These are phyloP conservation scores for Paramuricea clavata DNA, from an alignment of 92 coral and sea anemone genomes.

Conservation along the genomic window DNA sequence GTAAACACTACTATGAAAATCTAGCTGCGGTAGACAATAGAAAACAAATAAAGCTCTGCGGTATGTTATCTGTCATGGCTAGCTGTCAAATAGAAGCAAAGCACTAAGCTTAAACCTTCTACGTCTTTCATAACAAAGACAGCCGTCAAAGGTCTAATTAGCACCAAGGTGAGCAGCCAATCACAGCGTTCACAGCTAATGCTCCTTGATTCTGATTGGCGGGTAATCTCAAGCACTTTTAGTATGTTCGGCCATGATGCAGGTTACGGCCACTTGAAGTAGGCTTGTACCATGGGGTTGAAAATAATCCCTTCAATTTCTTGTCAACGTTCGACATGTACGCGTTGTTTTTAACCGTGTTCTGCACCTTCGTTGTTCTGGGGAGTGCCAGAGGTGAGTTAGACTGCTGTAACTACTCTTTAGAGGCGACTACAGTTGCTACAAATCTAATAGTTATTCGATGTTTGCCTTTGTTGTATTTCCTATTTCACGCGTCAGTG, in stretches of 20 bases:
- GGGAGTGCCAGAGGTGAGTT: slow-evolving; percentile 45
- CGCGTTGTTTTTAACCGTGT: slow-evolving; percentile 29
- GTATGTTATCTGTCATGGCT: slow-evolving; percentile 56
- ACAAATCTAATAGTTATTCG: slow-evolving; percentile 48
- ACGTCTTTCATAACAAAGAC: slow-evolving; percentile 56
- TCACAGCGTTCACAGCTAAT: slow-evolving; percentile 36
- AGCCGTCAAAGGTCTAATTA: slow-evolving; percentile 54
- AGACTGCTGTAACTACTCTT: slow-evolving; percentile 32
- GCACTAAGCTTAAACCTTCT: slow-evolving; percentile 32
- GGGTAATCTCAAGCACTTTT: slow-evolving; percentile 52
- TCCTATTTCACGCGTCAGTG: slow-evolving; percentile 57
- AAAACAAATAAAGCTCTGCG: slow-evolving; percentile 57
- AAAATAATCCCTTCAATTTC: slow-evolving; percentile 58
- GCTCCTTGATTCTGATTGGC: slow-evolving; percentile 55
- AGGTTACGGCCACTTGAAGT: slow-evolving; percentile 50
- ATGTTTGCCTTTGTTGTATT: slow-evolving; percentile 56
- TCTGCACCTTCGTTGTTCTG: slow-evolving; percentile 33
- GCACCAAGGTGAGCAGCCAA: slow-evolving; percentile 53
- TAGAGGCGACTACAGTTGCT: slow-evolving; percentile 44
- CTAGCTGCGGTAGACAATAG: slow-evolving; percentile 57
- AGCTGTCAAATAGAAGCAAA: slow-evolving; percentile 51
- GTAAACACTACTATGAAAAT: slow-evolving; percentile 49
- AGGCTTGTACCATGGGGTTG: slow-evolving; percentile 56
- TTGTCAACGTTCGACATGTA: slow-evolving; percentile 49
- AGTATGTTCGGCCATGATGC: slow-evolving; percentile 55